phyloP scores from a whole-genome alignment of 2,888 invertebrate genomes.

The Conistra vaccinii region DNA sequence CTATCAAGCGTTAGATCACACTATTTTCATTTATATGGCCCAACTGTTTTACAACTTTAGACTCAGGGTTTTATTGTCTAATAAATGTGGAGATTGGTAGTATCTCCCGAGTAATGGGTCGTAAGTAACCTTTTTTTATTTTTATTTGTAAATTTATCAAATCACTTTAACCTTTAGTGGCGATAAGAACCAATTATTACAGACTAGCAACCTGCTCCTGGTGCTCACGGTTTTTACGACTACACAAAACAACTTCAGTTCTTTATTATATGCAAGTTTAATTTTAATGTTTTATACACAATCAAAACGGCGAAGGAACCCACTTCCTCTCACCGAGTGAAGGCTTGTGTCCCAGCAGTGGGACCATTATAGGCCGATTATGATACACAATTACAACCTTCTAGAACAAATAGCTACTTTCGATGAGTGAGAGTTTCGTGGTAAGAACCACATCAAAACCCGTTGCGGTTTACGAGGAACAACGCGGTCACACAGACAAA shows the following conservation, averaged over 20 bases:
- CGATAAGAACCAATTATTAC: not conserved
- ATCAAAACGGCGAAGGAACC: too few relatives aligned
- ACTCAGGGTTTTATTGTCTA: slow-evolving; percentile 21
- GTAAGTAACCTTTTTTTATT: not conserved
- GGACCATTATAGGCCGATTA: too few relatives aligned
- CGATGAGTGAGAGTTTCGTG: too few relatives aligned
- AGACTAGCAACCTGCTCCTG: not conserved
- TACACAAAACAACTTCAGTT: not conserved
- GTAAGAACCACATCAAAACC: not conserved
- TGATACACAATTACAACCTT: too few relatives aligned
- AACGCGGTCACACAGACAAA: not conserved
- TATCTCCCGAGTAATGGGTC: slow-evolving; percentile 4
- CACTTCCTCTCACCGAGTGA: too few relatives aligned
- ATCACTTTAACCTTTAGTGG: slow-evolving; percentile 1
- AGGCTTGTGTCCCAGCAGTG: too few relatives aligned
- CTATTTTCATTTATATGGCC: slow-evolving; percentile 39
- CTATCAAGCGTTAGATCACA: slow-evolving; percentile 23
- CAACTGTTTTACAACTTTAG: slow-evolving; percentile 29
- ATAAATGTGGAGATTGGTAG: slow-evolving; percentile 39
- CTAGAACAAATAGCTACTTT: too few relatives aligned
- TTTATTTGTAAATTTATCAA: slow-evolving; percentile 19
- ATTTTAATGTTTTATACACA: not conserved
- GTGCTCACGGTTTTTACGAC: not conserved
- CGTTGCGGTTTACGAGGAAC: not conserved
- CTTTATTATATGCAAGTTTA: not conserved